Percentiles rank a stretch among this genome's conserved stretches.
Evolutionary conservation across 2,113 vertebrate species (phyloP).

Genomic region (Halichoerus grypus): DNA sequence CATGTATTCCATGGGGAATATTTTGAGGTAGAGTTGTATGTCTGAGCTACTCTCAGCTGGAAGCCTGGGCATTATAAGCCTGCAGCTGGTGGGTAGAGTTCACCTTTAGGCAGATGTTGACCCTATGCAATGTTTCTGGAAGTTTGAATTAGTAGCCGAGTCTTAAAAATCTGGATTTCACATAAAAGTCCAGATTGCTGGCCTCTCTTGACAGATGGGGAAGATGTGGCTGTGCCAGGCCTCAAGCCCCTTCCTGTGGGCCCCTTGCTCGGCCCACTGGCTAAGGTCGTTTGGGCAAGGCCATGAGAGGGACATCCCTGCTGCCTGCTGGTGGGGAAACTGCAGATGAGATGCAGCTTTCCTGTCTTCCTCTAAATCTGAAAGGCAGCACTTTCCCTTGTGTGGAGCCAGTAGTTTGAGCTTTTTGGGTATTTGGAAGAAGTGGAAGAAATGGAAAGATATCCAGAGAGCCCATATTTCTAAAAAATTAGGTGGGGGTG

Average conservation of each 20-base stretch:
- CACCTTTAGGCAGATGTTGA: neutral
- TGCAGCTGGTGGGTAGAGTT: neutral
- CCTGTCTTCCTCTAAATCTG: neutral
- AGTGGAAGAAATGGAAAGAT: neutral
- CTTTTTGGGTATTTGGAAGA: neutral
- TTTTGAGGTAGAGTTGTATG: neutral
- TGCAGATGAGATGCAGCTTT: neutral
- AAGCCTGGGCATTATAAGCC: neutral
- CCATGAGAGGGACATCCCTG: neutral
- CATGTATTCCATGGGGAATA: neutral
- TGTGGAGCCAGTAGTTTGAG: neutral
- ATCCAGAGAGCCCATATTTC: neutral
- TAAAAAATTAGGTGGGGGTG: neutral
- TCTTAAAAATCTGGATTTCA: conserved; percentile 39
- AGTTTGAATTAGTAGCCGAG: conserved; percentile 23
- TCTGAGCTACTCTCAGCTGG: neutral
- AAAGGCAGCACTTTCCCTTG: neutral
- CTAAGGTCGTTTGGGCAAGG: neutral
- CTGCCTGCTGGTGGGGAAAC: neutral
- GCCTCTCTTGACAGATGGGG: neutral
- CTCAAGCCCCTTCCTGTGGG: neutral
- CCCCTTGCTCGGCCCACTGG: neutral
- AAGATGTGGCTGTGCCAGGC: neutral
- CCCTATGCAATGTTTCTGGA: neutral
- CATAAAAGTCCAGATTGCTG: neutral